These are phyloP conservation scores for Drusus annulatus DNA, from an alignment of 1,140 invertebrate species.

Conservation along the genomic window DNA sequence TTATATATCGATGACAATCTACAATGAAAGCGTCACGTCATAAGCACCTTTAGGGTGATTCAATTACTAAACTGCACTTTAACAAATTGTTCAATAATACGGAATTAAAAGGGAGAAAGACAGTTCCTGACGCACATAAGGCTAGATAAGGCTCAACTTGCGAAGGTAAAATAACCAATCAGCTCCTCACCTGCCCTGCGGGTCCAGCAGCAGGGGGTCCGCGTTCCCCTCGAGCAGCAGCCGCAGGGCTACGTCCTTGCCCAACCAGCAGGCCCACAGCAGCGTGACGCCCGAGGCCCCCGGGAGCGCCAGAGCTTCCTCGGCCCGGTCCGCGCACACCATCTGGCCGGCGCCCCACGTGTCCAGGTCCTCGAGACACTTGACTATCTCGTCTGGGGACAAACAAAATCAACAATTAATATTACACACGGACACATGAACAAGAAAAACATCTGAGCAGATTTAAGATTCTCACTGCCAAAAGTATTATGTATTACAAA, in stretches of 20 bases:
- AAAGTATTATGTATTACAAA: too few relatives aligned
- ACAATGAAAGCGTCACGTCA: too few relatives aligned
- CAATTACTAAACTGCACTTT: too few relatives aligned
- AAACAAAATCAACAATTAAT: background rate
- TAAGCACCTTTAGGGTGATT: too few relatives aligned
- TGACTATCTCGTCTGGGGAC: slow-evolving; percentile 53
- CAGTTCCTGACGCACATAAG: background rate
- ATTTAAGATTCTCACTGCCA: too few relatives aligned
- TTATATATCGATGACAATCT: too few relatives aligned
- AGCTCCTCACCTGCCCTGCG: slow-evolving; percentile 68
- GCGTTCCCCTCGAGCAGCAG: slow-evolving; percentile 66
- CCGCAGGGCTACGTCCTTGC: slow-evolving; percentile 65
- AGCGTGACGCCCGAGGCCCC: slow-evolving; percentile 51
- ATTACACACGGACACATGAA: too few relatives aligned
- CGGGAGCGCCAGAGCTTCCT: slow-evolving; percentile 16
- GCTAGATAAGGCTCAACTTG: background rate
- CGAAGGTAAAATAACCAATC: too few relatives aligned
- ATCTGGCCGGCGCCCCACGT: slow-evolving; percentile 48
- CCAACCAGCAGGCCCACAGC: slow-evolving; percentile 72
- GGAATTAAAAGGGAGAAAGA: too few relatives aligned
- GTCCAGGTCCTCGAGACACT: slow-evolving; percentile 55
- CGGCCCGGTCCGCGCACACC: slow-evolving; percentile 34
- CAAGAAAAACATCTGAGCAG: too few relatives aligned
- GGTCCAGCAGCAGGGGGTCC: slow-evolving; percentile 66
- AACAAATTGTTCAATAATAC: too few relatives aligned